Conservation (phyloP, 1,140 invertebrate genomes). For the Chironomus tepperi region DNA sequence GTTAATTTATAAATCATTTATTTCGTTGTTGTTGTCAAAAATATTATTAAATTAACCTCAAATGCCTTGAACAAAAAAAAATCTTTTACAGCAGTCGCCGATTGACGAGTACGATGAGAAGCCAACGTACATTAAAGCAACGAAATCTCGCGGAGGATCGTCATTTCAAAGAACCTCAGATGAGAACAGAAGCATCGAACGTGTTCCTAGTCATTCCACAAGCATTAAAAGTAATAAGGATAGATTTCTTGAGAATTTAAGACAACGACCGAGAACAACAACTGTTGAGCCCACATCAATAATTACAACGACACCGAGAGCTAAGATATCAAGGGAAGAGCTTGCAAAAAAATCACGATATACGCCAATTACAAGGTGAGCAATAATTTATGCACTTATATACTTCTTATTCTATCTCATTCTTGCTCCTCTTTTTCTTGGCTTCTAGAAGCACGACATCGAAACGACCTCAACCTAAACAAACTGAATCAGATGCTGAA, state of each 20-base stretch:
- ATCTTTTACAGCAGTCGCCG: not conserved
- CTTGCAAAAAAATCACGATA: not conserved
- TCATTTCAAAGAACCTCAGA: not conserved
- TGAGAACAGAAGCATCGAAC: not conserved
- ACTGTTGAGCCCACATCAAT: not conserved
- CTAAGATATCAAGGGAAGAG: not conserved
- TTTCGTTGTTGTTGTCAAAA: too few species aligned
- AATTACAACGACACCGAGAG: not conserved
- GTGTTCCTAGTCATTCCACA: not conserved
- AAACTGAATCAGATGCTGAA: not conserved
- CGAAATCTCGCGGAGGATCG: not conserved
- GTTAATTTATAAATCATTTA: too few species aligned
- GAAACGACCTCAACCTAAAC: not conserved
- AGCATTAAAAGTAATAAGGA: not conserved
- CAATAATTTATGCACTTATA: not conserved
- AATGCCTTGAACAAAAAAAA: too few species aligned
- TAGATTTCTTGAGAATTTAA: not conserved
- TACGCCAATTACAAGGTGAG: conserved; percentile 4
- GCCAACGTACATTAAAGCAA: not conserved
- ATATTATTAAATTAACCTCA: too few species aligned
- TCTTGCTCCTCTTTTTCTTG: not conserved
- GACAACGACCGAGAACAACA: not conserved
- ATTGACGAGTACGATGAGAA: not conserved
- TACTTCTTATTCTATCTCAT: not conserved
- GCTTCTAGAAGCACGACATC: conserved; percentile 3